Conservation (phyloP, 2,113 vertebrate genomes). For the Apteryx mantelli region DNA sequence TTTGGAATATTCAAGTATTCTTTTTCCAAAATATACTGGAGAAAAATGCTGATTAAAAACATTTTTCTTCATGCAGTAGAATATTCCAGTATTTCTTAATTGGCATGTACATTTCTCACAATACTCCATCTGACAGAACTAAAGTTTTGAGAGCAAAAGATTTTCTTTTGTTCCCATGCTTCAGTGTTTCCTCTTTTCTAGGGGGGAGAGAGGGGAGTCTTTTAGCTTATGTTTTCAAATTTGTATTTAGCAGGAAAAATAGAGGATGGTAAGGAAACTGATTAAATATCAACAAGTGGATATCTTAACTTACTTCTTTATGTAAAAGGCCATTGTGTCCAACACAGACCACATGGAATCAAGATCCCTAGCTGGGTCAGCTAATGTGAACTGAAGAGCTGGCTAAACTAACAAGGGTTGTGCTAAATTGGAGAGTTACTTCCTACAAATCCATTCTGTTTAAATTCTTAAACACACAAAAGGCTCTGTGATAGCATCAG, state of each 20-base stretch:
- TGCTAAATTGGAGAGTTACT: not conserved
- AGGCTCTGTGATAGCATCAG: not conserved
- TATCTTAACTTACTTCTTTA: not conserved
- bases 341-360: rapidly evolving
- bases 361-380: not conserved
- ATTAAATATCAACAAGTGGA: not conserved
- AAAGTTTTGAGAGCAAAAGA: not conserved
- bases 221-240: not conserved
- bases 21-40: conserved; percentile 14
- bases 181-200: not conserved
- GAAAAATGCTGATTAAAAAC: conserved; percentile 20
- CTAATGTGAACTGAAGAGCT: not conserved
- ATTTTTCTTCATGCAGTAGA: not conserved
- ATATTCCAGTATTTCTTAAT: not conserved
- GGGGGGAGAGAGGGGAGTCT: not conserved
- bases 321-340: not conserved
- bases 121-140: not conserved
- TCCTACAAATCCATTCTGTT: not conserved
- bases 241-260: not conserved
- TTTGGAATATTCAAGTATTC: conserved; percentile 15
- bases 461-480: not conserved
- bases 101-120: not conserved
- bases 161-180: not conserved
- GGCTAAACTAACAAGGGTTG: not conserved
- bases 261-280: not conserved